Conservation (phyloP, 2,113 vertebrate genomes). For the Corvus moneduloides region DNA sequence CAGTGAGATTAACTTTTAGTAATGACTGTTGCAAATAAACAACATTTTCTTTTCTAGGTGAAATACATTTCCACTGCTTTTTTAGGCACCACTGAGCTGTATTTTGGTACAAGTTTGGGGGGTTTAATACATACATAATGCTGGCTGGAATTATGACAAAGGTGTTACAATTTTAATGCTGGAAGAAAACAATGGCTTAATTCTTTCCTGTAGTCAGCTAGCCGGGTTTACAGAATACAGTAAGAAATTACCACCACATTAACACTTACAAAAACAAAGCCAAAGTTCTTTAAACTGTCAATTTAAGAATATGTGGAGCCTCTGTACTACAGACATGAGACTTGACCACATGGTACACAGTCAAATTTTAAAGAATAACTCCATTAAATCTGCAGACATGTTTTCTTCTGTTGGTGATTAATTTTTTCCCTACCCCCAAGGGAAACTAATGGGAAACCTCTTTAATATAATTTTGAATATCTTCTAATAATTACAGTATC, state of each 20-base stretch:
- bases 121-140: accelerated
- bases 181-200: background rate
- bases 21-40: background rate
- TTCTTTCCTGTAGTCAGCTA: background rate
- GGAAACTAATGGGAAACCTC: background rate
- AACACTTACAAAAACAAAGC: background rate
- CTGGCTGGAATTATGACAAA: background rate
- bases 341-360: background rate
- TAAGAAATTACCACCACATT: background rate
- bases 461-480: background rate
- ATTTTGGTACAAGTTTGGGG: background rate
- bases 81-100: background rate
- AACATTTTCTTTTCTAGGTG: background rate
- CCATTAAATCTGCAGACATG: background rate
- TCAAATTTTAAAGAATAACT: background rate
- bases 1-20: background rate
- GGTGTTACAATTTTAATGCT: background rate
- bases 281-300: background rate
- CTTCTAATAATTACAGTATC: background rate
- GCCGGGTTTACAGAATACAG: background rate
- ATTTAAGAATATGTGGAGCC: background rate
- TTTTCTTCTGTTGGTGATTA: background rate
- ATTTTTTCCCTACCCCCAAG: background rate
- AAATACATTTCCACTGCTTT: background rate
- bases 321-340: background rate